A percentile compares a stretch with the other conserved stretches of the same genome.
These are phyloP conservation scores for Oryzias melastigma DNA, from an alignment of 2,113 vertebrate genomes.

Conservation along the genomic window DNA sequence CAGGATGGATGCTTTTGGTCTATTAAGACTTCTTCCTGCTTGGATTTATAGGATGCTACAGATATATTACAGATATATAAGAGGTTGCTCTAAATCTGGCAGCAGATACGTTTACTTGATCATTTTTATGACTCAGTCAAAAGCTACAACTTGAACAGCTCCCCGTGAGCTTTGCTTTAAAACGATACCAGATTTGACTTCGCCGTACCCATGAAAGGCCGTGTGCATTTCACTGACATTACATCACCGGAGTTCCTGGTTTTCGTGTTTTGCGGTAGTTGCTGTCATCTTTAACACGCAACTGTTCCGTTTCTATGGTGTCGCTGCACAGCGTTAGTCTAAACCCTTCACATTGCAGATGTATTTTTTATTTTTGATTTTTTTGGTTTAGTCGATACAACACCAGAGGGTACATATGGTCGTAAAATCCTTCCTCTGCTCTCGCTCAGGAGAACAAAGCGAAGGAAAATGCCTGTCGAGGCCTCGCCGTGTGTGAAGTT, in stretches of 20 bases:
- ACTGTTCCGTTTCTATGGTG: background rate
- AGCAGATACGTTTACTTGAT: too few species aligned
- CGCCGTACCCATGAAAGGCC: conserved; percentile 1
- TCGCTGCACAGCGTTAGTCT: conserved; percentile 12
- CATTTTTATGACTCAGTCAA: too few species aligned
- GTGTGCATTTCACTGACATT: conserved; percentile 31
- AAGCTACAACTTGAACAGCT: background rate
- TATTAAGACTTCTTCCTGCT: too few species aligned
- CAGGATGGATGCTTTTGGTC: too few species aligned
- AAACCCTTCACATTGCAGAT: conserved; percentile 5
- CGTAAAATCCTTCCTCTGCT: conserved; percentile 26
- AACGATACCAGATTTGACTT: conserved; percentile 30
- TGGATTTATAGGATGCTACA: too few species aligned
- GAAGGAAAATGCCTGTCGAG: conserved; percentile 2
- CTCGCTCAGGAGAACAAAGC: conserved; percentile 42
- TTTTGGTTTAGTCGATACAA: background rate
- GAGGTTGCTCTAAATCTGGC: too few species aligned
- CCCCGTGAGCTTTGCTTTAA: conserved; percentile 7
- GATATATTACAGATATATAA: too few species aligned
- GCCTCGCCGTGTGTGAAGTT: conserved; percentile 35
- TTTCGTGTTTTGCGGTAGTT: background rate
- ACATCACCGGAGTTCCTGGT: conserved; percentile 28
- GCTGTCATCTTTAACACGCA: conserved; percentile 23
- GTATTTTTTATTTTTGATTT: too few species aligned
- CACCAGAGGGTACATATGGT: conserved; percentile 34